These are phyloP conservation scores for Luehdorfia chinensis DNA, from an alignment of 1,140 invertebrate species.

Conservation along the genomic window DNA sequence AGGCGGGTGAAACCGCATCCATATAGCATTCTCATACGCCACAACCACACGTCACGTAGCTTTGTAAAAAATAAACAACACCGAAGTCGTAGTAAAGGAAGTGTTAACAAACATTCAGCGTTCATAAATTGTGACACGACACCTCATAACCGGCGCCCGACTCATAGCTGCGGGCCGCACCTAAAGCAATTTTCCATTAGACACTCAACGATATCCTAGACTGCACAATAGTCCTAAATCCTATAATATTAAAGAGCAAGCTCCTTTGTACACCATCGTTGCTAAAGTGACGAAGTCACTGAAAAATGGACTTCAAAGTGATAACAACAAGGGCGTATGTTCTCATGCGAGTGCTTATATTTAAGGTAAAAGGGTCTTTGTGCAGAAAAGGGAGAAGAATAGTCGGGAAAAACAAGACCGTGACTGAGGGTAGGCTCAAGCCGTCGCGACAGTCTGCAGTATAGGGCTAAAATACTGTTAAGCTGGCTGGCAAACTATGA, in stretches of 20 bases:
- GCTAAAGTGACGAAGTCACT: conserved; percentile 1
- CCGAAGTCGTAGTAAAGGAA: conserved; percentile 21
- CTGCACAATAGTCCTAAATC: conserved; percentile 25
- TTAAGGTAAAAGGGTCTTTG: too few relatives aligned
- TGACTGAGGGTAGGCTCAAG: conserved; percentile 30
- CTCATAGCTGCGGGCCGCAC: conserved; percentile 41
- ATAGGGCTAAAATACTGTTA: conserved; percentile 27
- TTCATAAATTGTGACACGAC: conserved; percentile 57
- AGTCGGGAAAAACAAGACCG: conserved; percentile 37
- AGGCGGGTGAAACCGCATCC: too few relatives aligned
- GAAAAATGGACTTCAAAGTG: background rate
- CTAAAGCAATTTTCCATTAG: conserved; percentile 47
- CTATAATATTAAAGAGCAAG: conserved; percentile 36
- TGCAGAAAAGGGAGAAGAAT: conserved; percentile 28
- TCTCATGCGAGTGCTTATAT: too few relatives aligned
- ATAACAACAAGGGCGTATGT: background rate
- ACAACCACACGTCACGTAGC: too few relatives aligned
- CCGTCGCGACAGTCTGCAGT: conserved; percentile 43
- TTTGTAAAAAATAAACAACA: conserved; percentile 6
- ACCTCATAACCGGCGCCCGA: too few relatives aligned
- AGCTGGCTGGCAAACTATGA: too few relatives aligned
- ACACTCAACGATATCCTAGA: conserved; percentile 20
- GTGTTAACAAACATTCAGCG: conserved; percentile 48
- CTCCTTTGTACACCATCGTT: conserved; percentile 31
- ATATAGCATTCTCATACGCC: too few relatives aligned